These are phyloP conservation scores for Mantis religiosa DNA, from an alignment of 2,888 invertebrate genomes.

Conservation along the genomic window DNA sequence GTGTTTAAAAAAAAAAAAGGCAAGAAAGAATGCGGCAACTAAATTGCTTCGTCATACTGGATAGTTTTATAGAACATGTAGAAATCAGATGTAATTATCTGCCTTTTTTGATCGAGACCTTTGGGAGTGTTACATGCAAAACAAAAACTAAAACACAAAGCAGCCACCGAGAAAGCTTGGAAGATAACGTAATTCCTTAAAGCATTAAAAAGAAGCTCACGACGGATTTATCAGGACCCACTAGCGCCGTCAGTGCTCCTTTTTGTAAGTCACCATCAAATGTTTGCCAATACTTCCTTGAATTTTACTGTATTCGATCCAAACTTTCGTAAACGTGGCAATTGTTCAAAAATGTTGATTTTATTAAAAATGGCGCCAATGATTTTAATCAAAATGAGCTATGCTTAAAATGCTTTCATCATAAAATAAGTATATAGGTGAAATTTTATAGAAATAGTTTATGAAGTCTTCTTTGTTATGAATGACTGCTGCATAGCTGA, in stretches of 20 bases:
- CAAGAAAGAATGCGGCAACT: neutral
- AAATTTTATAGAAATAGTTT: no score
- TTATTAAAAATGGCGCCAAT: no score
- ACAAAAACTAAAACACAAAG: neutral
- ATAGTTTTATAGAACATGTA: neutral
- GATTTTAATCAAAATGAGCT: no score
- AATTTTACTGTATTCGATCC: no score
- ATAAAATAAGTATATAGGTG: no score
- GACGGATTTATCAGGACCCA: neutral
- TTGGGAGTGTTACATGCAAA: neutral
- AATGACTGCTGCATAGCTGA: no score
- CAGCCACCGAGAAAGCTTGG: neutral
- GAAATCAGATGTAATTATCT: neutral
- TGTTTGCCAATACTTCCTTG: no score
- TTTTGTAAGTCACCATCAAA: no score
- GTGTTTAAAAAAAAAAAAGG: neutral
- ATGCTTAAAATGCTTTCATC: no score
- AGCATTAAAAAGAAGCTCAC: neutral
- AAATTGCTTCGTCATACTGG: neutral
- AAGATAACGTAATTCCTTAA: neutral
- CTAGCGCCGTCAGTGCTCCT: neutral
- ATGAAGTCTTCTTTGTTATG: no score
- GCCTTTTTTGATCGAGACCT: neutral
- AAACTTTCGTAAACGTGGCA: no score
- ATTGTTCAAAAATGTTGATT: no score